phyloP scores from a whole-genome alignment of 2,888 invertebrate species.

The Torymus texanus region DNA sequence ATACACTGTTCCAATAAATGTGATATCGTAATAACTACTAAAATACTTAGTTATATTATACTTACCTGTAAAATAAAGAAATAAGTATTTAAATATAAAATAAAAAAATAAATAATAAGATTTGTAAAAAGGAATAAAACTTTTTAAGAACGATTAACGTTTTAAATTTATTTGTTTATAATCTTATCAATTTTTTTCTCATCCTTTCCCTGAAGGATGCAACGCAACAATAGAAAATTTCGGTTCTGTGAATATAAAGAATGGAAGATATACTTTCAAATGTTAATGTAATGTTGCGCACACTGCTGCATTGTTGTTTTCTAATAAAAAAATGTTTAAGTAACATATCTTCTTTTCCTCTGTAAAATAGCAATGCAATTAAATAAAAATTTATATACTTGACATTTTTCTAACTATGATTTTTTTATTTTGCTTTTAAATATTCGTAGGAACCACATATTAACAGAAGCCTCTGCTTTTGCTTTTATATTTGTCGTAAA shows the following conservation, averaged over 20 bases:
- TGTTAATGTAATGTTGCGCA: slow-evolving; percentile 37
- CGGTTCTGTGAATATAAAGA: slow-evolving; percentile 38
- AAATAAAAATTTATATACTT: slow-evolving; percentile 47
- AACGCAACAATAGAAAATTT: slow-evolving; percentile 42
- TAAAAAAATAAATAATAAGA: slow-evolving; percentile 12
- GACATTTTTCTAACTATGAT: slow-evolving; percentile 49
- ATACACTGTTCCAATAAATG: slow-evolving; percentile 78
- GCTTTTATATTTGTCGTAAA: slow-evolving; percentile 38
- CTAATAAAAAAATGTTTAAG: slow-evolving; percentile 26
- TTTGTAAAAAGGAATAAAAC: slow-evolving; percentile 21
- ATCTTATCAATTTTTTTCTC: slow-evolving; percentile 35
- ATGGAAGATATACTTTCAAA: slow-evolving; percentile 44
- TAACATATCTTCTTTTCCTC: slow-evolving; percentile 24
- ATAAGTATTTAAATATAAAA: slow-evolving; percentile 39
- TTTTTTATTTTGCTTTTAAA: slow-evolving; percentile 48
- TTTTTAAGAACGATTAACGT: slow-evolving; percentile 46
- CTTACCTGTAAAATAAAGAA: slow-evolving; percentile 34
- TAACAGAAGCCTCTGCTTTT: slow-evolving; percentile 51
- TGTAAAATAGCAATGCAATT: slow-evolving; percentile 31
- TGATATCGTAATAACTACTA: slow-evolving; percentile 61
- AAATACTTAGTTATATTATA: slow-evolving; percentile 34
- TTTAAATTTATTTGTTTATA: slow-evolving; percentile 55
- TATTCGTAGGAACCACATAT: slow-evolving; percentile 54
- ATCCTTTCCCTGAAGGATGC: slow-evolving; percentile 25
- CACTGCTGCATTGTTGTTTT: slow-evolving; percentile 16